Evolutionary conservation across 2,888 invertebrate genomes (phyloP).

Genomic region (Rhopalosiphum nymphaeae): DNA sequence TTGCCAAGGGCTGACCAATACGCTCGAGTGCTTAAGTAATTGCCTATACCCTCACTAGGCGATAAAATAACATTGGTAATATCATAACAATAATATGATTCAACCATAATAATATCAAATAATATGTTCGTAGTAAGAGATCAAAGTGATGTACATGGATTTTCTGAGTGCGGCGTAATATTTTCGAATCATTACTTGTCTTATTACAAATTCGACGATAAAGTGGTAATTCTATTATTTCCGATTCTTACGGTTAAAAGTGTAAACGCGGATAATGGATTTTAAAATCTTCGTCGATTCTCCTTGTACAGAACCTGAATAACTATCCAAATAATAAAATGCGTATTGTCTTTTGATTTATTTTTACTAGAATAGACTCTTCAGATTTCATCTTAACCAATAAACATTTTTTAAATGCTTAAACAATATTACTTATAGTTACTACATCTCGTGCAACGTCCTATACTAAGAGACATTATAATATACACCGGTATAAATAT

Average conservation of each 20-base stretch:
- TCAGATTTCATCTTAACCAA: not conserved
- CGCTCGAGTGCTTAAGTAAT: constrained; percentile 49
- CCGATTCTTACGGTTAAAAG: not conserved
- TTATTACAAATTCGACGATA: not conserved
- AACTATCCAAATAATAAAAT: not conserved
- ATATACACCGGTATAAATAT: too few relatives aligned
- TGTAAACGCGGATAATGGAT: not conserved
- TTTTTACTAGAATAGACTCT: too few relatives aligned
- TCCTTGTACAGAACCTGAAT: not conserved
- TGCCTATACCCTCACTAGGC: constrained; percentile 19
- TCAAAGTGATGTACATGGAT: not conserved
- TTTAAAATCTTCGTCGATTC: not conserved
- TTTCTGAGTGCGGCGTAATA: not conserved
- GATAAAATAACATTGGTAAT: not conserved
- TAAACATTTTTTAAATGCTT: not conserved
- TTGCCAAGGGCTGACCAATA: not conserved
- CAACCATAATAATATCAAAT: too few relatives aligned
- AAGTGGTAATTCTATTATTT: not conserved
- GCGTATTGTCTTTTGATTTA: not conserved
- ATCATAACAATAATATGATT: not conserved
- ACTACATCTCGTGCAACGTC: too few relatives aligned
- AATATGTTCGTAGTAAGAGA: not conserved
- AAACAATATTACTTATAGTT: too few relatives aligned
- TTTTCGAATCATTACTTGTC: not conserved
- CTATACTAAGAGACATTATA: too few relatives aligned